A percentile compares a stretch with the other conserved stretches of the same genome.
Conservation (phyloP, 2,888 invertebrate genomes). For the Pristionchus entomophagus region DNA sequence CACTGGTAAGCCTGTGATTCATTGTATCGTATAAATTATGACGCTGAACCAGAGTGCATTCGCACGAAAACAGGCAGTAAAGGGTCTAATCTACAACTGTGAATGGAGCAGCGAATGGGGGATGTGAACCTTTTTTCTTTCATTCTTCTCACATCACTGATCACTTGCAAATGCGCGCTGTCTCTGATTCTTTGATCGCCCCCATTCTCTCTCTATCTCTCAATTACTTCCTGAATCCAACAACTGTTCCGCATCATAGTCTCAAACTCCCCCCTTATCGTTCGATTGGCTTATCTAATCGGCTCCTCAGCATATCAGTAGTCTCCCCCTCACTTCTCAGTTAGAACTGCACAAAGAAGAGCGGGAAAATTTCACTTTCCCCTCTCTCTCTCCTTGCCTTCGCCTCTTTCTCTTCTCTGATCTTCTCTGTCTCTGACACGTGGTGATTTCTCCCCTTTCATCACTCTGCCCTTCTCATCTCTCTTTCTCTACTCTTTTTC, state of each 20-base stretch:
- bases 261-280: not conserved
- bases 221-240: not conserved
- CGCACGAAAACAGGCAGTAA: not conserved
- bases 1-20: not conserved
- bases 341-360: conserved; percentile 17
- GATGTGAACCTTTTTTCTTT: not conserved
- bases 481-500: conserved; percentile 20
- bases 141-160: not conserved
- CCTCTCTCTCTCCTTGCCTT: not conserved
- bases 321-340: not conserved
- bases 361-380: not conserved
- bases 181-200: not conserved
- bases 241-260: not conserved
- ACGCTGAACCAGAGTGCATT: not conserved
- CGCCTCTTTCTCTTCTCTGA: not conserved
- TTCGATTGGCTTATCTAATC: not conserved
- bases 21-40: conserved; percentile 31
- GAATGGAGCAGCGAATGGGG: not conserved
- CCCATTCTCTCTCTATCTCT: not conserved
- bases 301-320: conserved; percentile 20
- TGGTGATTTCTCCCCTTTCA: not conserved
- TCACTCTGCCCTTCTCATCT: not conserved
- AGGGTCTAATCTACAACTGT: not conserved
- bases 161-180: not conserved
- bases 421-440: conserved; percentile 34